A percentile compares a stretch with the other conserved stretches of the same genome.
phyloP scores from a whole-genome alignment of 1,140 invertebrate species.

The Drosophila insularis region DNA sequence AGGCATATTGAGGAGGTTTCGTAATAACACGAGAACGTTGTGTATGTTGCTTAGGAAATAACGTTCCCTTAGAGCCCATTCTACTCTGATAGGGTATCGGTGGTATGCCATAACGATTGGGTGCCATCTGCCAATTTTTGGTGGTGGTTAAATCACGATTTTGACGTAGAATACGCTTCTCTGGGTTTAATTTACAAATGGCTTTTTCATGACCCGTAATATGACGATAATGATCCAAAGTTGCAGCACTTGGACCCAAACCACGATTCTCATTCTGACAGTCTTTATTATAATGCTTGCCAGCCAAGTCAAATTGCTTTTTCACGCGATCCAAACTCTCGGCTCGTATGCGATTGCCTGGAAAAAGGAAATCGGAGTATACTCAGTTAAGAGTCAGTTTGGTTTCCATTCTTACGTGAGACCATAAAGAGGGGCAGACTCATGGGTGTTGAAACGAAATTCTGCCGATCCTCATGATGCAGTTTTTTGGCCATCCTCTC shows the following conservation, averaged over 20 bases:
- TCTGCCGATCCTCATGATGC: slow-evolving; percentile 51
- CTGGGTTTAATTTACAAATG: slow-evolving; percentile 12
- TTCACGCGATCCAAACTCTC: slow-evolving; percentile 40
- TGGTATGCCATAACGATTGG: slow-evolving; percentile 62
- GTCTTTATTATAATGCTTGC: slow-evolving; percentile 47
- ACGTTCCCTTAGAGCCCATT: slow-evolving; percentile 53
- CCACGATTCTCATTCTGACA: slow-evolving; percentile 56
- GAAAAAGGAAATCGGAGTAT: background rate
- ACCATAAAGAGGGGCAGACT: slow-evolving; percentile 66
- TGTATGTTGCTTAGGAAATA: slow-evolving; percentile 50
- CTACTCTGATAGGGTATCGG: slow-evolving; percentile 38
- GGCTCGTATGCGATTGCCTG: slow-evolving; percentile 57
- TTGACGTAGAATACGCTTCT: slow-evolving; percentile 27
- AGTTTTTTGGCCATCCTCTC: slow-evolving; percentile 30
- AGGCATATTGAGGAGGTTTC: slow-evolving; percentile 41
- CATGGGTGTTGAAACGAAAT: slow-evolving; percentile 64
- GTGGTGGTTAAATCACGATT: slow-evolving; percentile 51
- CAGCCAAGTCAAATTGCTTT: slow-evolving; percentile 61
- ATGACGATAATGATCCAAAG: slow-evolving; percentile 50
- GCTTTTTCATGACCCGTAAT: slow-evolving; percentile 49
- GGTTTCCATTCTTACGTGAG: slow-evolving; percentile 42
- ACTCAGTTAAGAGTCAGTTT: background rate
- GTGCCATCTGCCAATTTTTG: slow-evolving; percentile 57
- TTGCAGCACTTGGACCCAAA: slow-evolving; percentile 40
- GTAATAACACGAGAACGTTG: slow-evolving; percentile 45